These are phyloP conservation scores for Chelonus insularis DNA, from an alignment of 1,140 invertebrate species.

Conservation along the genomic window DNA sequence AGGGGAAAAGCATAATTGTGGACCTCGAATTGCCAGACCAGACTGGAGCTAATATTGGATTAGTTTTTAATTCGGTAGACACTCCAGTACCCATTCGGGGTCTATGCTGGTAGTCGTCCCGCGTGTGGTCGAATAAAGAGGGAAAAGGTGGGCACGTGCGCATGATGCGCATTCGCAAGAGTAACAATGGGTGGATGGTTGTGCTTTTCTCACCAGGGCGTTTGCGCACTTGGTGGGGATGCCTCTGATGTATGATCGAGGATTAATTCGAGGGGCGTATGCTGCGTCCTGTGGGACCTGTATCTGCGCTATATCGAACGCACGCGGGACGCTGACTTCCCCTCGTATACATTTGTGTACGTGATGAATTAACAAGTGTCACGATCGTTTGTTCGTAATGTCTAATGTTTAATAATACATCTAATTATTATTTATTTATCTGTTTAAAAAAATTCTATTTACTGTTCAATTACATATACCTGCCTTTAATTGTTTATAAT, in stretches of 20 bases:
- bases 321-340: neutral
- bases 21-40: constrained; percentile 26
- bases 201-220: neutral
- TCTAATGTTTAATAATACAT: neutral
- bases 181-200: constrained; percentile 21
- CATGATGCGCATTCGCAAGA: constrained; percentile 26
- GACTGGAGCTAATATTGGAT: constrained; percentile 43
- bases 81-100: neutral
- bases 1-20: constrained; percentile 31
- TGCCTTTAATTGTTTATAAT: too few relatives aligned
- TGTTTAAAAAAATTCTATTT: too few relatives aligned
- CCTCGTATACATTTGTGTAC: neutral
- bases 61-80: constrained; percentile 46
- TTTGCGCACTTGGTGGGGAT: constrained; percentile 23
- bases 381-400: constrained; percentile 5
- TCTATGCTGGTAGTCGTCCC: neutral
- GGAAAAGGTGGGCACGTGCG: constrained; percentile 18
- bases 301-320: constrained; percentile 15
- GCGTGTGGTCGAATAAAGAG: constrained; percentile 5
- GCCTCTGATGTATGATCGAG: constrained; percentile 37
- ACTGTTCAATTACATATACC: too few relatives aligned
- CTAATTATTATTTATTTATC: neutral
- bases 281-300: constrained; percentile 30
- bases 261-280: constrained; percentile 37
- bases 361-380: constrained; percentile 9